A percentile compares a stretch with the other conserved stretches of the same genome.
phyloP scores from a whole-genome alignment of 2,797 vertebrate genomes.

The Neosilurus mollespiculum region DNA sequence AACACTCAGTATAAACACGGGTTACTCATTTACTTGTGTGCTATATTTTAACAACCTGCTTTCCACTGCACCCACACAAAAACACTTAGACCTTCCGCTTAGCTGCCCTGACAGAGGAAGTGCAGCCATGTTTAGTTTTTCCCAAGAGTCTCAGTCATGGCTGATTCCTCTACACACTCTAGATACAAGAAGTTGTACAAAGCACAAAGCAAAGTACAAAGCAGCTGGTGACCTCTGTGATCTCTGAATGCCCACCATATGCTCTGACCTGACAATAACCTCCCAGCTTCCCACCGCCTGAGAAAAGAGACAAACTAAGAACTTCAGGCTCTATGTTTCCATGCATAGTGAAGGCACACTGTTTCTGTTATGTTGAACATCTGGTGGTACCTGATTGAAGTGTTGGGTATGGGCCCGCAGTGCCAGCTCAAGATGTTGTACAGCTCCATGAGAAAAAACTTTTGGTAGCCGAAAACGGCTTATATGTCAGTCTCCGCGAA shows the following conservation, averaged over 20 bases:
- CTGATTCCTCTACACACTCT: not conserved
- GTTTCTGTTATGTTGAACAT: too few species aligned
- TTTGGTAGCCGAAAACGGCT: too few species aligned
- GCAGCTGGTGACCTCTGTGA: constrained; percentile 28
- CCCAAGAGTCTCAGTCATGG: constrained; percentile 11
- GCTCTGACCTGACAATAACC: constrained; percentile 26
- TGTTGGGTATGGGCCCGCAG: too few species aligned
- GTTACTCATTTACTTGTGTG: not conserved
- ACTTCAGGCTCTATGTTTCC: not conserved
- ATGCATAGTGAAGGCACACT: not conserved
- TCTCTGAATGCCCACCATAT: constrained; percentile 14
- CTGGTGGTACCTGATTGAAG: too few species aligned
- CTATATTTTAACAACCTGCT: not conserved
- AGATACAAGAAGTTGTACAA: not conserved
- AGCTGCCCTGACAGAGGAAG: constrained; percentile 19
- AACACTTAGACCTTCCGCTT: not conserved
- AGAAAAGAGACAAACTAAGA: not conserved
- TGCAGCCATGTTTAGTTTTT: constrained; percentile 9
- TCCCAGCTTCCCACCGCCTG: constrained; percentile 51
- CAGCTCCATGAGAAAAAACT: too few species aligned
- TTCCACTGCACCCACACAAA: not conserved
- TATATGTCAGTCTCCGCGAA: too few species aligned
- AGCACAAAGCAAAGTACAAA: not conserved
- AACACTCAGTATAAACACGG: too few species aligned
- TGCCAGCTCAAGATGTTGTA: too few species aligned